Base-by-base conservation (phyloP, 2,888 invertebrate genomes). In the Drosophila cracens region DNA sequence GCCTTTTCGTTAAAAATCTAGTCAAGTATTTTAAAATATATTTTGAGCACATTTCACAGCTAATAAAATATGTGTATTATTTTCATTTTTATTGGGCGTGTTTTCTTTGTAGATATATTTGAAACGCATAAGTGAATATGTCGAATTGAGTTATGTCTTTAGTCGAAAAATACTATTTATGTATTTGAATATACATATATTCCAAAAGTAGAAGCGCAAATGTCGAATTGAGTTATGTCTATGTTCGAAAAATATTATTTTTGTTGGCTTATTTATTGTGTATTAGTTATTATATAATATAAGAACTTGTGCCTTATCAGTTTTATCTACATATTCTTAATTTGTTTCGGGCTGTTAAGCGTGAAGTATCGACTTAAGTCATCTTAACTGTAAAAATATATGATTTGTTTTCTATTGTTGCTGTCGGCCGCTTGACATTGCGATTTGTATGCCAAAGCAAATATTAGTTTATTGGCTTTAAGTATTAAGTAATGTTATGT, bases 231-330 rank as follows among this genome's bases (percentile, higher is more conserved):
- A 46, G 46, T 21, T 2, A 8, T 16, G 4, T 46, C 21, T 21
- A 8, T 8, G 8, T 21, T 21, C 16, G 10, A 10, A 6, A 8
- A 21, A 11, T 21, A 31, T 33, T 21, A 16, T 2, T 53, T 33
- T 5, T 16, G 21, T 16, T 4, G n/a, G n/a, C 49, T n/a, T 27
- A n/a, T 54, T 54, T 53, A 33, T 53, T 33, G 21, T 7, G n/a
- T n/a, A n/a, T n/a, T n/a, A n/a, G n/a, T n/a, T n/a, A n/a, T 51
- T 25, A 46, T 46, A 46, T 46, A 46, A 16, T 21, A 13, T 25
- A 2, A 2, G n/a, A 18, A 31, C 21, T 46, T 33, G 33, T 33
- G 5, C 0, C 13, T 76, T 38, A 70, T 76, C 51, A 49, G 54
- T 40, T 31, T 25, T 49, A 34, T 13, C 16, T 48, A 25, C 18